Evolutionary conservation across 2,888 invertebrate genomes (phyloP), one percentile per base, ranked within the genome.

Genomic region (Neoaliturus tenellus): DNA sequence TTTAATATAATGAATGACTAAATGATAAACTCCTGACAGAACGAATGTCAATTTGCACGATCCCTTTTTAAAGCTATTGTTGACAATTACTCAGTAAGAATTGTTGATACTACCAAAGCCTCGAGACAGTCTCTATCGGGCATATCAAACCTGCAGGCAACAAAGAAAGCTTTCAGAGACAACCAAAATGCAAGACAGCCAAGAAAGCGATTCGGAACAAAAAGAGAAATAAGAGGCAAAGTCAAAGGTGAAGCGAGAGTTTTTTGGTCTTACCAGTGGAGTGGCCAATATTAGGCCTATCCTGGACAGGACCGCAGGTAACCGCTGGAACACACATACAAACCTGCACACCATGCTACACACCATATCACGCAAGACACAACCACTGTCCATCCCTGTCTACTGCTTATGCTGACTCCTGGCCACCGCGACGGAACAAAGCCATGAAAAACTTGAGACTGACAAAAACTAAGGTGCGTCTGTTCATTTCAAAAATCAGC

Each of bases 201-300:
- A 82, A 81, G 48, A 81, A 84, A 62, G 69, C 62, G 71, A 55
- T 67, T 69, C 55, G 83, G 55, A 51, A 83, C 86, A 71, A 67
- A 85, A 31, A 82, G 80, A 41, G 67, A 81, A 28, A 85, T 85
- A 80, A 39, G 58, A 73, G 83, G 81, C 81, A 85, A 82, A 84
- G 80, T 85, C 55, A 83, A 83, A 82, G 83, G 83, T 83, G 58
- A 85, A 51, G 75, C 75, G 80, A 83, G 69, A 83, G 78, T 14
- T 48, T 33, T n/a, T 44, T 35, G 89, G 88, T 91, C 97, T 97
- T 97, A 97, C 96, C 96, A 97, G 94, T 93, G 97, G 96, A 95
- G 96, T 96, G 95, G 96, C 96, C 95, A 97, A 96, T 94, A 97
- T 96, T 93, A 97, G 96, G 95, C 97, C 97, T 95, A 97, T 96